Percentiles rank a stretch among this genome's conserved stretches.
phyloP scores from a whole-genome alignment of 2,797 vertebrate genomes.

The Sphenodon punctatus region DNA sequence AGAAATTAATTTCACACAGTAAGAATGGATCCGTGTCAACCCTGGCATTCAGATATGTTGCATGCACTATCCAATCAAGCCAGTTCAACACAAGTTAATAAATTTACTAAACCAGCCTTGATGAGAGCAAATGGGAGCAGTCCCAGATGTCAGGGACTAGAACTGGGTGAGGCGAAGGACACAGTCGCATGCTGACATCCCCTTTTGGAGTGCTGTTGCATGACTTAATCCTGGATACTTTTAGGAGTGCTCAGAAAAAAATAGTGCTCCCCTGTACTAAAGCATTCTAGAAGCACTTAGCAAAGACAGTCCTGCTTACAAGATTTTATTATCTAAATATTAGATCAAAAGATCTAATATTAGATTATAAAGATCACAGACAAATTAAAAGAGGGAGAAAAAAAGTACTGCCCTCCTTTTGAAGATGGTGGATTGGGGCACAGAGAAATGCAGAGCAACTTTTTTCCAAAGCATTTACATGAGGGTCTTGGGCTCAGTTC shows the following conservation, averaged over 20 bases:
- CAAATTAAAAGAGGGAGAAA: no score
- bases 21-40: not conserved
- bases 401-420: no score
- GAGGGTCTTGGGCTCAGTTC: no score
- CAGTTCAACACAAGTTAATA: slow-evolving; percentile 10
- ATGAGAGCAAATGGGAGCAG: not conserved
- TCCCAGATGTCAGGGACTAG: not conserved
- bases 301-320: no score
- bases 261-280: not conserved
- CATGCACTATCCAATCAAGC: not conserved
- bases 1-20: slow-evolving; percentile 60
- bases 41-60: not conserved
- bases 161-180: not conserved
- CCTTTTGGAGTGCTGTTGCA: not conserved
- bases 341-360: no score
- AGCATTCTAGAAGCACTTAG: no score
- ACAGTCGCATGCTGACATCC: not conserved
- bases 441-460: no score
- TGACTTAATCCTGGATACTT: not conserved
- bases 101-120: not conserved
- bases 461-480: no score
- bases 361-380: no score
- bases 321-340: no score
- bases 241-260: not conserved
- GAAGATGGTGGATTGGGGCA: no score